phyloP scores from a whole-genome alignment of 2,888 invertebrate genomes.

The Enchytraeus crypticus region DNA sequence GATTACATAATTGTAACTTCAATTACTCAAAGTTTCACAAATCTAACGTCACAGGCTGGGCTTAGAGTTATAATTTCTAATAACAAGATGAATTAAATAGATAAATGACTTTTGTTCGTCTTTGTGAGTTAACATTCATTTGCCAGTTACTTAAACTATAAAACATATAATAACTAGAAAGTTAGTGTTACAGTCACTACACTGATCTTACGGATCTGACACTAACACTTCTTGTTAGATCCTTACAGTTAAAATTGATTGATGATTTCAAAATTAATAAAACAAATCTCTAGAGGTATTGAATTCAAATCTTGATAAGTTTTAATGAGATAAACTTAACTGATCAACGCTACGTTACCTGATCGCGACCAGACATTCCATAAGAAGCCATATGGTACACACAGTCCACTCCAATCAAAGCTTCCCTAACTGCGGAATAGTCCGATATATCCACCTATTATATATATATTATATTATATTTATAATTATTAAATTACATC shows the following conservation, averaged over 20 bases:
- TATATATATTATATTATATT: not conserved
- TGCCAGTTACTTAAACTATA: no score
- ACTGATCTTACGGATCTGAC: no score
- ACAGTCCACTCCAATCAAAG: slow-evolving; percentile 41
- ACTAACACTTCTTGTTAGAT: no score
- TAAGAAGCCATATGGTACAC: slow-evolving; percentile 51
- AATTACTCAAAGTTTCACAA: not conserved
- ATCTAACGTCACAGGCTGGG: not conserved
- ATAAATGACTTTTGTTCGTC: no score
- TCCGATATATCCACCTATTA: slow-evolving; percentile 43
- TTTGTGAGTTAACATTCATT: no score
- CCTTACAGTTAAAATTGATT: not conserved
- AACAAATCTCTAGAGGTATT: not conserved
- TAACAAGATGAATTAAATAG: not conserved
- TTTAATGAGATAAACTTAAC: slow-evolving; percentile 46
- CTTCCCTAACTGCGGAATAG: slow-evolving; percentile 31
- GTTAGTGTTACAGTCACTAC: no score
- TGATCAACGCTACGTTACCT: slow-evolving; percentile 33
- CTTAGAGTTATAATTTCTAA: not conserved
- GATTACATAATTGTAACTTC: not conserved
- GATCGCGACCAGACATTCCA: slow-evolving; percentile 51
- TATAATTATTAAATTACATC: not conserved
- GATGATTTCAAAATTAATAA: not conserved
- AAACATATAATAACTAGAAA: no score
- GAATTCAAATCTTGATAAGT: not conserved